Conservation (phyloP, 2,113 vertebrate genomes). For the Phainopepla nitens region DNA sequence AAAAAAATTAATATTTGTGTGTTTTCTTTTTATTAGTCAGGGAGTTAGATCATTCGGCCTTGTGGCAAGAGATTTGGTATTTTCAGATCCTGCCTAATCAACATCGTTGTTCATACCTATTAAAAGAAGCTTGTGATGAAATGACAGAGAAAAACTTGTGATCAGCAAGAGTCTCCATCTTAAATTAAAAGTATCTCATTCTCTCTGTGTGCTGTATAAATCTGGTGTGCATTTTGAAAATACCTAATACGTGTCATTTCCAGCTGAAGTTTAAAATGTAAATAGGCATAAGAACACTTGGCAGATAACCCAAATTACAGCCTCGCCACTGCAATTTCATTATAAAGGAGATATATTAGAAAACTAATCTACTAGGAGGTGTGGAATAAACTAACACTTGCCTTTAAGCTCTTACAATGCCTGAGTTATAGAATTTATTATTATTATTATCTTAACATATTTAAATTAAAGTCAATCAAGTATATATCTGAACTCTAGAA, state of each 20-base stretch:
- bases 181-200: background rate
- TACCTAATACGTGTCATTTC: background rate
- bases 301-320: constrained; percentile 31
- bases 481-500: constrained; percentile 17
- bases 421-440: constrained; percentile 27
- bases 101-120: background rate
- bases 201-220: background rate
- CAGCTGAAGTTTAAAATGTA: constrained; percentile 1
- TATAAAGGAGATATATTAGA: background rate
- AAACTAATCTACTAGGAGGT: background rate
- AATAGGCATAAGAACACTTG: constrained; percentile 8
- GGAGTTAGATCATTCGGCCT: background rate
- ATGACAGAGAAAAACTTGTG: background rate
- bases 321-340: background rate
- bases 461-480: constrained; percentile 38
- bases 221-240: background rate
- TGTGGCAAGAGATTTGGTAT: background rate
- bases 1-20: background rate
- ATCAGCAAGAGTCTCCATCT: background rate
- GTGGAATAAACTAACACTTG: background rate
- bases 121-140: background rate
- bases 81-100: background rate
- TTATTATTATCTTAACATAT: background rate
- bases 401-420: constrained; percentile 2
- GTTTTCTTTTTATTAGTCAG: background rate